Base-by-base conservation (phyloP, 2,888 invertebrate species). In the Lasioglossum vierecki region DNA sequence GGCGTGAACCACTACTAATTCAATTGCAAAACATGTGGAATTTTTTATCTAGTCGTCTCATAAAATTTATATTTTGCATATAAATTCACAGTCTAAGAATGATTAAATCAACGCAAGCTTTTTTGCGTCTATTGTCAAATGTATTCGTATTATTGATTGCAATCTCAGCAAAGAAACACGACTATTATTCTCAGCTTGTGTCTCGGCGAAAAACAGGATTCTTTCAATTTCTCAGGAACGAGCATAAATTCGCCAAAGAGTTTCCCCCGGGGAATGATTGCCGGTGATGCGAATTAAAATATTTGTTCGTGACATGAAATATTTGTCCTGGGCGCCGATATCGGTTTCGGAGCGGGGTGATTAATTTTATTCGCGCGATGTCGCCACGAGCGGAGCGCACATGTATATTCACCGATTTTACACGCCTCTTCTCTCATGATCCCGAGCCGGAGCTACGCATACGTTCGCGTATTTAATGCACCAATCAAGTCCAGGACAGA, bases 381-480 rank as follows among this genome's bases (percentile, higher is more conserved):
- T 26, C 49, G 18, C 71, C 35, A 41, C n/a, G 26, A 72, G 8
- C 66, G 8, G n/a, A 30, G 53, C 77, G 26, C 49, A 15, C 76
- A 44, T 5, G 30, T 85, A 79, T 53, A 76, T 66, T 57, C 53
- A 9, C n/a, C 63, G 22, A 83, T 13, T 80, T 87, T 80, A 85
- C 80, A 26, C 74, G 49, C 13, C 30, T 41, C 63, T 22, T 35
- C 39, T 75, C 13, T 49, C 60, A 44, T 71, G 53, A 68, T 73
- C 60, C 60, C 70, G 35, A 35, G 66, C 18, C 15, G 53, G 13
- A 73, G 73, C 49, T 74, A 63, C 87, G 77, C 87, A 68, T 88
- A 87, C 84, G 84, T 84, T 84, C 63, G 76, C 82, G 77, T 76
- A 80, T 78, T 87, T 84, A 82, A 88, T 87, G 88, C 78, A 76